Conservation (phyloP, 2,113 vertebrate genomes). For the Alethe castanea region DNA sequence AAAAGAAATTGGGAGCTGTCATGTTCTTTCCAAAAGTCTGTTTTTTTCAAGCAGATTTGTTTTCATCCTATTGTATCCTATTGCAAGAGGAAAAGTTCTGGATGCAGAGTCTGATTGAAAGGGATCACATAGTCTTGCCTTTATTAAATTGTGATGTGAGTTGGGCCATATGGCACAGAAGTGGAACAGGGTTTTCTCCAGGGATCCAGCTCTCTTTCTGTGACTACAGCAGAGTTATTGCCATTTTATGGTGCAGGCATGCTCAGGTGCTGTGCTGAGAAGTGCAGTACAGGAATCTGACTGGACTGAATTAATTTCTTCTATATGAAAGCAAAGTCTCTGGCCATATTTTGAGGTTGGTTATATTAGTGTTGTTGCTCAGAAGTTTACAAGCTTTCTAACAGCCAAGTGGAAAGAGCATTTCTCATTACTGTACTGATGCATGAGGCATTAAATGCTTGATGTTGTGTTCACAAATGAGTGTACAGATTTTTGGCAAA, state of each 20-base stretch:
- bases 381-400: conserved; percentile 36
- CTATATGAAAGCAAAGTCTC: neutral
- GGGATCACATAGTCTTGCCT: neutral
- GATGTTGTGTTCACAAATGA: conserved; percentile 36
- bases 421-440: conserved; percentile 7
- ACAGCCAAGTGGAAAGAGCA: conserved; percentile 37
- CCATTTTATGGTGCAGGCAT: neutral
- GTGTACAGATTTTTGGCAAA: conserved; percentile 50
- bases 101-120: neutral
- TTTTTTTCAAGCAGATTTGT: conserved; percentile 23
- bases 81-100: conserved; percentile 18
- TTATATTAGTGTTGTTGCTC: neutral
- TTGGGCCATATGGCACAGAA: conserved; percentile 37
- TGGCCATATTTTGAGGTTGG: neutral
- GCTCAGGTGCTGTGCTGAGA: neutral
- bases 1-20: neutral
- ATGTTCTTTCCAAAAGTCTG: neutral
- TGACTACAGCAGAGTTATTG: neutral
- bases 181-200: neutral
- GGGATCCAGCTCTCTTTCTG: neutral
- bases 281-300: neutral
- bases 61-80: conserved; percentile 24
- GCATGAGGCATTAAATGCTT: conserved; percentile 9
- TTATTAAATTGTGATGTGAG: conserved; percentile 4
- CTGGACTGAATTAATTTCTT: neutral